phyloP scores from a whole-genome alignment of 2,113 vertebrate species.

The Pongo pygmaeus region DNA sequence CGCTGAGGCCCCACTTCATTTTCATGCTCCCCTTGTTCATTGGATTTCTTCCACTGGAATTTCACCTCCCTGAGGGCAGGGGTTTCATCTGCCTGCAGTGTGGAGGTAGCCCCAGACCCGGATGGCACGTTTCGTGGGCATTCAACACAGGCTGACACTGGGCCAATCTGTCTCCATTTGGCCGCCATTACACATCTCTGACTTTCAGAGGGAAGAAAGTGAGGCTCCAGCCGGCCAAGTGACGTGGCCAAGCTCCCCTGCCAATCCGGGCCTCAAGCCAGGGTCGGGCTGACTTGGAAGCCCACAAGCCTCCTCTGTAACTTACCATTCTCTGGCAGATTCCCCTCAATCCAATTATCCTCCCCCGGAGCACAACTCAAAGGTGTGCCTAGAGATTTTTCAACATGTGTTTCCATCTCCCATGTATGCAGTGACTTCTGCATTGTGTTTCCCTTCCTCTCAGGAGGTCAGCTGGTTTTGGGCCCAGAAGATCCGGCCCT shows the following conservation, averaged over 20 bases:
- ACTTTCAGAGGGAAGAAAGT: background rate
- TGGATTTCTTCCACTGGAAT: background rate
- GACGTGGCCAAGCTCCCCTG: background rate
- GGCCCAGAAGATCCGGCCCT: background rate
- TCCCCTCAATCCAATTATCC: background rate
- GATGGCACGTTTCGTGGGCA: background rate
- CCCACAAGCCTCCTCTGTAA: background rate
- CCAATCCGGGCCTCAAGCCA: too few relatives aligned
- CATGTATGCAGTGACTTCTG: accelerated
- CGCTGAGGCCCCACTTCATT: background rate
- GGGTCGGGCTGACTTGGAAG: background rate
- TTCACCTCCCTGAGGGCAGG: accelerated
- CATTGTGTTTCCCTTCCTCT: background rate
- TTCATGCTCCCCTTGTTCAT: background rate
- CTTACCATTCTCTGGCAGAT: background rate
- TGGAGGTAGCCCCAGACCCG: background rate
- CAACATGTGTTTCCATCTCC: background rate
- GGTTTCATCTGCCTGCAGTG: background rate
- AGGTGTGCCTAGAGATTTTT: background rate
- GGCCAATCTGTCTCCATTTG: background rate
- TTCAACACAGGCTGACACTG: accelerated
- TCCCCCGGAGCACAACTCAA: background rate
- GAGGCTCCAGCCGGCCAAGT: background rate
- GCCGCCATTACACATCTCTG: background rate
- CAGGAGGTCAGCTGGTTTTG: background rate